phyloP scores from a whole-genome alignment of 2,797 vertebrate species.

The Gymnoscopelus microlampas region DNA sequence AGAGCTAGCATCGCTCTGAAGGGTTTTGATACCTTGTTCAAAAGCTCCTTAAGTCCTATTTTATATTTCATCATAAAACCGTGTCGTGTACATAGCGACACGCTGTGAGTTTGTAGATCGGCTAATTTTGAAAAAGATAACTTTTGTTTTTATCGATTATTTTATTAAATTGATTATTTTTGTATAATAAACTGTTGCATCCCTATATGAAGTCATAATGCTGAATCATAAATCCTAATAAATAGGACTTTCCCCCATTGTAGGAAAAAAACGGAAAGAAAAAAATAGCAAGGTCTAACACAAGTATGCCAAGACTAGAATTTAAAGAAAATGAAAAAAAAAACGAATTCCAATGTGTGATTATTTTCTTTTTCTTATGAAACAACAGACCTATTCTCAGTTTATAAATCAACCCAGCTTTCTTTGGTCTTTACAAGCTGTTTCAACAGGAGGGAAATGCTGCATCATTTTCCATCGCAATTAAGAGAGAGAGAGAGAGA shows the following conservation, averaged over 20 bases:
- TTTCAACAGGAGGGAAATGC: conserved; percentile 57
- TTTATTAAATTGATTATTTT: too few relatives aligned
- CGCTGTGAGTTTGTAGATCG: too few relatives aligned
- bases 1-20: background rate
- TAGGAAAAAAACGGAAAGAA: conserved; percentile 9
- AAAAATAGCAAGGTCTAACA: conserved; percentile 2
- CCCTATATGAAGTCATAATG: too few relatives aligned
- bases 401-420: conserved; percentile 40
- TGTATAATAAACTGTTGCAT: too few relatives aligned
- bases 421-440: conserved; percentile 32
- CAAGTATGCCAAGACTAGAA: conserved; percentile 12
- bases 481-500: conserved; percentile 25
- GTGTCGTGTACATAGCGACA: too few relatives aligned
- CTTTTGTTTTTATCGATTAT: too few relatives aligned
- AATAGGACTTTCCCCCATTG: too few relatives aligned
- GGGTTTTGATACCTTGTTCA: conserved; percentile 36
- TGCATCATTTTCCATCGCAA: conserved; percentile 57
- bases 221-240: too few relatives aligned
- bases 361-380: conserved; percentile 26
- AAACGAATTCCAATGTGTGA: conserved; percentile 21
- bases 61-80: too few relatives aligned
- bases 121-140: too few relatives aligned
- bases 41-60: background rate
- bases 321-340: background rate
- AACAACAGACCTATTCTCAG: conserved; percentile 17